Conservation (phyloP, 2,113 vertebrate genomes). For the Odontesthes bonariensis region DNA sequence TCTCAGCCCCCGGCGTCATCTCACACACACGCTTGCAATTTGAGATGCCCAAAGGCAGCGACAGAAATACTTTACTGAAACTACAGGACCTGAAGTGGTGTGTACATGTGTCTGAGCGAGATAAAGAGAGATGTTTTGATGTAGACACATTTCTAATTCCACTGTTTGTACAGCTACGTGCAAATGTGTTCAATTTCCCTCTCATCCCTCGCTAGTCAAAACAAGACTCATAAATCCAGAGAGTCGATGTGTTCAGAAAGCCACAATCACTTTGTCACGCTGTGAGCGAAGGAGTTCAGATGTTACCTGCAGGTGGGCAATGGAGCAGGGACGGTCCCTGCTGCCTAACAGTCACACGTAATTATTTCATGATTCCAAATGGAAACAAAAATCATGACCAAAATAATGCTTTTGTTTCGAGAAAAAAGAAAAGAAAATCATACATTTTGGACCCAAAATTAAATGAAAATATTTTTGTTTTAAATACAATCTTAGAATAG, state of each 20-base stretch:
- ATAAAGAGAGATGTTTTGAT: constrained; percentile 32
- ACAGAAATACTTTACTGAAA: constrained; percentile 40
- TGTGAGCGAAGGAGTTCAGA: constrained; percentile 30
- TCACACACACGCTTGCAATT: constrained; percentile 33
- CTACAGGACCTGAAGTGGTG: background rate
- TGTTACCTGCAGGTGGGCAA: constrained; percentile 17
- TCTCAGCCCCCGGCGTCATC: constrained; percentile 56
- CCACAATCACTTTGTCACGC: constrained; percentile 22
- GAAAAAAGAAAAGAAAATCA: background rate
- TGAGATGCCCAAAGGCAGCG: constrained; percentile 13
- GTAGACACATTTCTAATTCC: constrained; percentile 22
- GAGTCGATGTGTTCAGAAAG: constrained; percentile 11
- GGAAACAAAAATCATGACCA: too few relatives aligned
- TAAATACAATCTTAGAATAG: too few relatives aligned
- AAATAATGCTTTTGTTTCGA: too few relatives aligned
- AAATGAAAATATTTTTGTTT: too few relatives aligned
- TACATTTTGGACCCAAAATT: background rate
- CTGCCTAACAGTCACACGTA: background rate
- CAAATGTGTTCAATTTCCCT: constrained; percentile 60
- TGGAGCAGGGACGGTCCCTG: background rate
- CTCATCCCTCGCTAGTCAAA: constrained; percentile 2
- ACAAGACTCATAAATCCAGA: constrained; percentile 50
- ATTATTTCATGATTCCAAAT: too few relatives aligned
- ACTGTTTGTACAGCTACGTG: constrained; percentile 37
- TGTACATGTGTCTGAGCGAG: constrained; percentile 7